Conservation (phyloP, 2,113 vertebrate genomes). For the Vidua macroura region DNA sequence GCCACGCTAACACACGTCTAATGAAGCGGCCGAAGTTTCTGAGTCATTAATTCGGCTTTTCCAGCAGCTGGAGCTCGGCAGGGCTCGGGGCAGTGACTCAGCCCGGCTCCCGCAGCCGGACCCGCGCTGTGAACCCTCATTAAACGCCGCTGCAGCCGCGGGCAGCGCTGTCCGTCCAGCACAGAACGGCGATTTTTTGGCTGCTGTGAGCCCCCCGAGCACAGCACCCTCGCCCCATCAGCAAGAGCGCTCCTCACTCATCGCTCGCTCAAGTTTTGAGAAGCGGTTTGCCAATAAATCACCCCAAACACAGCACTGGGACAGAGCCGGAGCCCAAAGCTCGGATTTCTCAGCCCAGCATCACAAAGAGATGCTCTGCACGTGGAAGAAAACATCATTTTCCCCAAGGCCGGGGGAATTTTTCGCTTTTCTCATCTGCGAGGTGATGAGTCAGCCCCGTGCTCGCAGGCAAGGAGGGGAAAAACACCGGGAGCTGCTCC, state of each 20-base stretch:
- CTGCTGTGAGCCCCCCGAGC: neutral
- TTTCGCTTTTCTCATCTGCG: neutral
- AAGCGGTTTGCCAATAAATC: neutral
- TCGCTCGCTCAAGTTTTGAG: neutral
- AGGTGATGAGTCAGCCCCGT: neutral
- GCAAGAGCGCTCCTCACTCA: rapidly evolving
- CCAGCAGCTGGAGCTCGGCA: neutral
- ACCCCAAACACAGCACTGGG: neutral
- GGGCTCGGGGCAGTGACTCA: neutral
- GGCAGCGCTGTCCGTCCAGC: neutral
- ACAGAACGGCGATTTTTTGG: neutral
- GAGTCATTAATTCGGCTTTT: neutral
- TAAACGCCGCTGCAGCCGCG: neutral
- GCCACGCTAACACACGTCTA: rapidly evolving
- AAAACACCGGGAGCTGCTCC: neutral
- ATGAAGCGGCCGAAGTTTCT: neutral
- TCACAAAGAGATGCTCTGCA: neutral
- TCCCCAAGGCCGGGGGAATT: rapidly evolving
- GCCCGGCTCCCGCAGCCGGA: rapidly evolving
- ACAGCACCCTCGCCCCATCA: neutral
- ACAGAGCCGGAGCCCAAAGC: neutral
- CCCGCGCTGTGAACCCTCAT: neutral
- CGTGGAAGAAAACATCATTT: neutral
- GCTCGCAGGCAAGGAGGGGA: neutral
- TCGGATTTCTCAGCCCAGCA: neutral